These are phyloP conservation scores for Apamea epomidion DNA, from an alignment of 2,888 invertebrate genomes.

Conservation along the genomic window DNA sequence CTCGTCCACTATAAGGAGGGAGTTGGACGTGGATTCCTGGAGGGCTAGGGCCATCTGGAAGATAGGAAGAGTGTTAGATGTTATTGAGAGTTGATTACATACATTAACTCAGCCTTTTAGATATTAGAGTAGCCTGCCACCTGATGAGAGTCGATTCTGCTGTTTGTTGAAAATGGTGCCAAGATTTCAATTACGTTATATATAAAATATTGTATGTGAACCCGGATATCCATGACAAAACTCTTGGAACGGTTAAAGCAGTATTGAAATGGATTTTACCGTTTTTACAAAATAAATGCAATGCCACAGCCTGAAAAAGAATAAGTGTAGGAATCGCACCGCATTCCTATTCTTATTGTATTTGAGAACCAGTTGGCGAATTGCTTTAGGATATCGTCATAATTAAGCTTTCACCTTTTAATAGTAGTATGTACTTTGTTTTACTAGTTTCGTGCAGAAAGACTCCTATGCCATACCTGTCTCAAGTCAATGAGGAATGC, in stretches of 20 bases:
- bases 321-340: neutral
- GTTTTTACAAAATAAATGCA: neutral
- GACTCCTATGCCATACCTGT: conserved; percentile 90
- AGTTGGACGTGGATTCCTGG: conserved; percentile 91
- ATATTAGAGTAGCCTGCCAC: neutral
- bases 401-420: neutral
- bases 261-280: neutral
- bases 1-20: conserved; percentile 94
- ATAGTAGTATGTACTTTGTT: neutral
- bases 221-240: neutral
- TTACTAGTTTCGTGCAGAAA: neutral
- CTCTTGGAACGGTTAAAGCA: neutral
- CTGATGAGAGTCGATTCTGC: neutral
- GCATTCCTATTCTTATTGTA: neutral
- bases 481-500: conserved; percentile 96
- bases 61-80: neutral
- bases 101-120: neutral
- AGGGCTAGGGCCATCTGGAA: conserved; percentile 93
- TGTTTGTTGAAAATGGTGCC: neutral
- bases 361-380: neutral
- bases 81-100: neutral
- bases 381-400: neutral
- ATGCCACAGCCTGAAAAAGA: neutral
- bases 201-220: neutral
- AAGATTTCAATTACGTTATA: neutral